Conservation (phyloP, 92 coral and sea anemone genomes). For the Nematostella vectensis region DNA sequence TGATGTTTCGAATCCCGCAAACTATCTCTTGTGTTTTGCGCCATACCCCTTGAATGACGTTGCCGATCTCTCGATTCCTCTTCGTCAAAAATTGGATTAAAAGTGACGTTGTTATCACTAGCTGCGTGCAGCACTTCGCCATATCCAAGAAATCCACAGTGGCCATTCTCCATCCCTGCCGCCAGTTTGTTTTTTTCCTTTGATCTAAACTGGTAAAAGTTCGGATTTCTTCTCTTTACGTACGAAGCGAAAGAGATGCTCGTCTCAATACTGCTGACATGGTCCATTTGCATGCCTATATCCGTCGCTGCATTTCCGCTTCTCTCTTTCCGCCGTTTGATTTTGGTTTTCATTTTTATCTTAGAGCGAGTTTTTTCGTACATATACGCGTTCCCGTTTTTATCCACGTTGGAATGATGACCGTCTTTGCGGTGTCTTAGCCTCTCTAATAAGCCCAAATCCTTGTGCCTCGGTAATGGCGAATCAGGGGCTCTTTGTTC, state of each 20-base stretch:
- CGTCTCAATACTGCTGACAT: constrained; percentile 29
- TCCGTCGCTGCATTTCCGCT: background rate
- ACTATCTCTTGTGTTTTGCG: background rate
- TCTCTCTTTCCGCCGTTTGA: constrained; percentile 12
- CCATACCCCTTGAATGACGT: background rate
- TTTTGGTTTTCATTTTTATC: constrained; percentile 31
- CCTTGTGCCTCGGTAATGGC: background rate
- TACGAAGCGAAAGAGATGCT: constrained; percentile 73
- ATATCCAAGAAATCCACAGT: constrained; percentile 25
- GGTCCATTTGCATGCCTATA: background rate
- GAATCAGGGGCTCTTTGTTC: background rate
- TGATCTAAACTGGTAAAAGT: constrained; percentile 9
- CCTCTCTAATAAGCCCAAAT: background rate
- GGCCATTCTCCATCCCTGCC: constrained; percentile 25
- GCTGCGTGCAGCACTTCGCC: constrained; percentile 28
- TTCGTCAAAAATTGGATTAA: constrained; percentile 73
- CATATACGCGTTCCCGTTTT: background rate
- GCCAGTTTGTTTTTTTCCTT: constrained; percentile 5
- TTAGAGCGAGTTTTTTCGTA: constrained; percentile 15
- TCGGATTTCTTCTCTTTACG: constrained; percentile 58
- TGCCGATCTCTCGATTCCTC: constrained; percentile 20
- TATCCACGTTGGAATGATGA: constrained; percentile 5
- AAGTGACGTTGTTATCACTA: constrained; percentile 50
- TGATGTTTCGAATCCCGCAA: constrained; percentile 2
- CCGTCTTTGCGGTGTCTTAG: constrained; percentile 5